These are phyloP conservation scores for Pinctada fucata DNA, from an alignment of 2,888 invertebrate species.

Conservation along the genomic window DNA sequence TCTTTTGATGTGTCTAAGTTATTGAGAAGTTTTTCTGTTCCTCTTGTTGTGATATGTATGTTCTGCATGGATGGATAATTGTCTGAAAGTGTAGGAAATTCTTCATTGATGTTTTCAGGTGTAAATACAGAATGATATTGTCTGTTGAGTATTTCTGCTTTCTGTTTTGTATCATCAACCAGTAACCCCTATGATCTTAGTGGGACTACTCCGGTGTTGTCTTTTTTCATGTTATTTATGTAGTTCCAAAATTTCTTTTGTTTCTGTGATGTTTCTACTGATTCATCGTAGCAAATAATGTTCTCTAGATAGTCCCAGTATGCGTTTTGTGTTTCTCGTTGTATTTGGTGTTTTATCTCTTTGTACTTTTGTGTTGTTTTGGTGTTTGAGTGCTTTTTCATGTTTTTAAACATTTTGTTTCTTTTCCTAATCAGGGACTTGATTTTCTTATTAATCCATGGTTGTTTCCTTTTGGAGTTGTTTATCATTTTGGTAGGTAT, in stretches of 20 bases:
- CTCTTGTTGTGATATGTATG: neutral
- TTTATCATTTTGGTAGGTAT: too few species aligned
- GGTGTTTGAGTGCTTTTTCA: too few species aligned
- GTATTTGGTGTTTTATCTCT: too few species aligned
- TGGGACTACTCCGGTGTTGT: slow-evolving; percentile 4
- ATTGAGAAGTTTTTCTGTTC: slow-evolving; percentile 5
- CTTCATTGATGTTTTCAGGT: neutral
- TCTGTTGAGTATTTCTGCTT: neutral
- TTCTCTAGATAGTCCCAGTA: too few species aligned
- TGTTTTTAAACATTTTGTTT: too few species aligned
- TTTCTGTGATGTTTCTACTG: slow-evolving; percentile 6
- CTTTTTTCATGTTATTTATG: slow-evolving; percentile 10
- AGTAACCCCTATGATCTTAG: slow-evolving; percentile 5
- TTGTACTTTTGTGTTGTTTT: too few species aligned
- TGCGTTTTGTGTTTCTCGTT: too few species aligned
- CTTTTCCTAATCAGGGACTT: too few species aligned
- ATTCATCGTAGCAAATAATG: too few species aligned
- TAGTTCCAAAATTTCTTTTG: slow-evolving; percentile 13
- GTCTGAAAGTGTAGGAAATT: neutral
- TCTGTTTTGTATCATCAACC: slow-evolving; percentile 14
- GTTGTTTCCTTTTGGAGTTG: too few species aligned
- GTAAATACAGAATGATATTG: too few species aligned
- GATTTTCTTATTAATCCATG: too few species aligned
- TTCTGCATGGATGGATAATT: slow-evolving; percentile 3
- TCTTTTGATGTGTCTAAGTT: slow-evolving; percentile 14